Conservation (phyloP, 1,140 invertebrate genomes). For the Ceratina japonica region DNA sequence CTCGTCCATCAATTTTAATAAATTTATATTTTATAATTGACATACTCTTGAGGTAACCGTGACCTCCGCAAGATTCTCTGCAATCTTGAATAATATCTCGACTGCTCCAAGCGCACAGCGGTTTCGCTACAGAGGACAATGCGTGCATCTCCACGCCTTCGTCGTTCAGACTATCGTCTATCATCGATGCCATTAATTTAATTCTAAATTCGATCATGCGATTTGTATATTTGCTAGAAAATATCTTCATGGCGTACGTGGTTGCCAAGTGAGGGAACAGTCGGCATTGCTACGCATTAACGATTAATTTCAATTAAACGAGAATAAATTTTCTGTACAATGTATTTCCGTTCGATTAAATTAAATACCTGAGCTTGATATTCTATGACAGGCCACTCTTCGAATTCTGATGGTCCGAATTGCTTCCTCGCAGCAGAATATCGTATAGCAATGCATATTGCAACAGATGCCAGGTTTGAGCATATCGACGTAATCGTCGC, state of each 20-base stretch:
- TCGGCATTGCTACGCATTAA: constrained; percentile 88
- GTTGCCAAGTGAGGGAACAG: constrained; percentile 94
- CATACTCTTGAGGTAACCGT: constrained; percentile 87
- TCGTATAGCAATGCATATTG: constrained; percentile 91
- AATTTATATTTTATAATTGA: background rate
- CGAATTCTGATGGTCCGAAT: constrained; percentile 86
- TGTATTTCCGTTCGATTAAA: constrained; percentile 52
- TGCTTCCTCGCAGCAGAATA: constrained; percentile 95
- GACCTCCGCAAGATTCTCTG: constrained; percentile 93
- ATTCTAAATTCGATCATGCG: constrained; percentile 65
- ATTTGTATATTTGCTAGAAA: constrained; percentile 79
- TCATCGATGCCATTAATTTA: constrained; percentile 56
- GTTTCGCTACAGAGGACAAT: constrained; percentile 92
- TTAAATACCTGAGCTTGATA: constrained; percentile 90
- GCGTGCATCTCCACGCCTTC: constrained; percentile 91
- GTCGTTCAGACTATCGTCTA: constrained; percentile 61
- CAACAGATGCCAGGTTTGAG: constrained; percentile 85
- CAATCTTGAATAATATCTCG: constrained; percentile 94
- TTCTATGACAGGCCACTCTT: constrained; percentile 92
- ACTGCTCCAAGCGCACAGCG: constrained; percentile 90
- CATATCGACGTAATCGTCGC: constrained; percentile 88
- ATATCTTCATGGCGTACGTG: constrained; percentile 88
- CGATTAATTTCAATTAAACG: constrained; percentile 32
- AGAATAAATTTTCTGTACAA: constrained; percentile 1
- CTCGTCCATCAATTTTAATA: background rate